Evolutionary conservation across 2,113 vertebrate species (phyloP), one percentile per base, ranked within the genome.

Genomic region (Probosciger aterrimus): DNA sequence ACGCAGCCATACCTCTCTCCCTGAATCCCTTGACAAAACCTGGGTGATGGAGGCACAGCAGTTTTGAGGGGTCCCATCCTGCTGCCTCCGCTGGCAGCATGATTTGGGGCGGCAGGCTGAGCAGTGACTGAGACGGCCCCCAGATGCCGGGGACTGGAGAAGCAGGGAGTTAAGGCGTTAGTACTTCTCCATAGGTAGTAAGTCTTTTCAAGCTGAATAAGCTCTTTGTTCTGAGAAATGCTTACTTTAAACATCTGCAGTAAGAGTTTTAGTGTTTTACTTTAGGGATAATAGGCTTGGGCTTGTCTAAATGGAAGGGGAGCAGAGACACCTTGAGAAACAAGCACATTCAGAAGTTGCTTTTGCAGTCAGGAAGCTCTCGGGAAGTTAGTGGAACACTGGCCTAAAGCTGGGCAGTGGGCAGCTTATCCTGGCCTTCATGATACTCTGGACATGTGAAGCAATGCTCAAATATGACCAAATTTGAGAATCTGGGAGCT

Each of bases 31-130:
- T 96, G 97, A 96, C 94, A 70, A 93, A 96, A 75, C 87, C 0
- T 91, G 94, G 97, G 96, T 96, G 96, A 97, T 39, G 93, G 77
- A 96, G 94, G 85, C 77, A 30, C 82, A 70, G 90, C 93, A 92
- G 93, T 92, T 96, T 87, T 83, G 94, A 96, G 97, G 95, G 95
- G 79, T 96, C 90, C 95, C 90, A 91, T 92, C 91, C 68, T 94
- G 93, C 88, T 49, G 86, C 96, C 91, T 84, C 75, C 1, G 7
- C 57, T 0, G 1, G 92, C 91, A 94, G 90, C 92, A 84, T 73
- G 95, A 91, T 92, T 88, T 84, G 84, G 92, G 93, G 95, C 0
- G 55, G 75, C 64, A 71, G 88, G 92, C 82, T 96, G 92, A 94
- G 92, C 90, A 87, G 65, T 52, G 85, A 90, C 74, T 95, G 95